Base-by-base conservation (phyloP, 2,797 vertebrate species). In the Antennarius maculatus region DNA sequence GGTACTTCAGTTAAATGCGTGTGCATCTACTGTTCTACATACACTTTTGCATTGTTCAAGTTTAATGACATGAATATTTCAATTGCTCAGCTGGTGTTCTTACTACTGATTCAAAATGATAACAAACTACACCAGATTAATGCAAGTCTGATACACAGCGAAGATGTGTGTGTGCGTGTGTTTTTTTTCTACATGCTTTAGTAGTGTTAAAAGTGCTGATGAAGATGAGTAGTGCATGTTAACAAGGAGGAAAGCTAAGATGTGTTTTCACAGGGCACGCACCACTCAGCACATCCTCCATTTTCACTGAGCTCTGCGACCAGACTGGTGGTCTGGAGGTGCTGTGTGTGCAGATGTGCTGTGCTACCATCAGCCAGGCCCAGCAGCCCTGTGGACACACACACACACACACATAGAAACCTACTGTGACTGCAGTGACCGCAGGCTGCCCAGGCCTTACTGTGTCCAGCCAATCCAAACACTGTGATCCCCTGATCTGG, bases 381-480 rank as follows among this genome's bases (percentile, higher is more conserved):
- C 83, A 69, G 79, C 74, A 60, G 63, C 72, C 82, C 79, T 57
- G 63, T 61, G 63, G 77, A 63, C 31, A 34, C 31, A 34, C 31
- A 34, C 31, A 34, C 31, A 34, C 72, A 58, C 66, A 11, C 56
- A 58, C 54, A 63, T 12, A 71, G 39, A 76, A 34, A 47, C 66
- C 68, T 15, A 68, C 71, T 59, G 7, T 8, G 31, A 34, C 31
- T 8, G 8, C 31, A 34, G 69, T 77, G 74, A 78, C 82, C 51
- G 39, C 77, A 71, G 71, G 69, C 80, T 75, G 71, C 69, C 73
- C 78, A 71, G 84, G 80, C 59, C 86, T 39, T 41, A 60, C 78
- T 50, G 67, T 87, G 66, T 81, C 49, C 79, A 68, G 89, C 88
- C 91, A 93, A 91, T 75, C 89, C 86, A 92, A 92, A 93, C 89